Base-by-base conservation (phyloP, 2,113 vertebrate genomes). In the Eptesicus fuscus region DNA sequence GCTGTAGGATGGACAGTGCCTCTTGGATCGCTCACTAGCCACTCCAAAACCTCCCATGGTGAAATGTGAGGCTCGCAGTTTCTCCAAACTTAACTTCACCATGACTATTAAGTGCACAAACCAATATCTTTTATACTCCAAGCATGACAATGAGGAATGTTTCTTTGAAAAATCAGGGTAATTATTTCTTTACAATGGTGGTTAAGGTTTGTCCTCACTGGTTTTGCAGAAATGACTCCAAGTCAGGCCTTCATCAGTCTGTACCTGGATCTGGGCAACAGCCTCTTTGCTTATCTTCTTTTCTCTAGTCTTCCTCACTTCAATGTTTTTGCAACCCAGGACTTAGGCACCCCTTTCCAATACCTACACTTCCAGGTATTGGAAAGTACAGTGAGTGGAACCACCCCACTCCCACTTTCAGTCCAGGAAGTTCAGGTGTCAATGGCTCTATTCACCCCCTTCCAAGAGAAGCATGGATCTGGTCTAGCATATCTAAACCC, bases 191-290 rank as follows among this genome's bases (percentile, higher is more conserved):
- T 23, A 51, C 20, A 82, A 5, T 17, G 9, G 18, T 47, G 25
- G 18, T 51, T 61, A 18, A 74, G 79, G 63, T 49, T 16, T 42
- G 28, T 59, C 20, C 51, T 90, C 76, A 32, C 7, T 18, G 37
- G 9, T 83, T 90, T 47, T 83, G 12, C 67, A 86, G 37, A 30
- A 86, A 74, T 40, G 13, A 61, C 47, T 77, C 37, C 17, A 25
- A 73, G n/a, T 12, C 28, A 16, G n/a, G 56, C 17, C 49, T 56
- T 73, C n/a, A 1, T 42, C 17, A 9, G 7, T 67, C 40, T 17
- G 37, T 22, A 9, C 14, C 20, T 10, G 28, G 8, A 16, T 51
- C 7, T 7, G 0, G 4, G 23, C 1, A 4, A 42, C 22, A 61
- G 53, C 32, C 23, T 74, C 40, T 53, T 67, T 22, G 44, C 25